These are phyloP conservation scores for Stichodactyla helianthus DNA, from an alignment of 64 coral and sea anemone species.

Conservation along the genomic window DNA sequence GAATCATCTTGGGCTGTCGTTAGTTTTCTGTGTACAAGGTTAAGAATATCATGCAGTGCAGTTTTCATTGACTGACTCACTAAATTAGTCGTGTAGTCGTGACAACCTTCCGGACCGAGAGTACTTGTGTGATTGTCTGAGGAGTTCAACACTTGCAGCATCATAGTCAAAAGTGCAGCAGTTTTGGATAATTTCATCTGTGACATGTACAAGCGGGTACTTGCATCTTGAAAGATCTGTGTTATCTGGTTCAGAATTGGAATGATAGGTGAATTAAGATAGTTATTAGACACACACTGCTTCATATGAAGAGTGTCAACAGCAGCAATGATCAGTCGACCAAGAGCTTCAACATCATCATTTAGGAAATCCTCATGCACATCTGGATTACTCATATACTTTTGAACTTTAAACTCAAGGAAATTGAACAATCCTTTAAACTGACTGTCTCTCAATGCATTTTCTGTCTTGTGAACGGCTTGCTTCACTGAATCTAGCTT, in stretches of 20 bases:
- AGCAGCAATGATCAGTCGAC: neutral
- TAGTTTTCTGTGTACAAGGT: conserved; percentile 36
- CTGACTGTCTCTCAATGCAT: neutral
- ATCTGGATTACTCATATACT: neutral
- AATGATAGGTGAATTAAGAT: neutral
- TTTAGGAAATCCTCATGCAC: neutral
- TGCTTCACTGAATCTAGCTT: neutral
- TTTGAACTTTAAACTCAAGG: neutral
- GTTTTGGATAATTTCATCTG: neutral
- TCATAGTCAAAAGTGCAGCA: neutral
- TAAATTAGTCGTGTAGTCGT: neutral
- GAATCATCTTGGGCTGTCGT: neutral
- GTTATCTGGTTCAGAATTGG: neutral
- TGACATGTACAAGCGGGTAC: conserved; percentile 10
- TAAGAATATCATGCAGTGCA: conserved; percentile 12
- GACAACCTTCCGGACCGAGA: neutral
- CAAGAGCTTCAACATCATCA: neutral
- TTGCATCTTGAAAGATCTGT: conserved; percentile 1
- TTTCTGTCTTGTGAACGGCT: neutral
- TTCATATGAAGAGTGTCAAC: neutral
- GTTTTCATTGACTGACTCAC: neutral
- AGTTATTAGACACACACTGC: neutral
- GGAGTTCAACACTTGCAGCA: neutral
- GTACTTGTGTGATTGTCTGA: neutral
- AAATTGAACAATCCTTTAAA: neutral